Conservation (phyloP, 2,797 vertebrate genomes). For the Hydrolagus colliei region DNA sequence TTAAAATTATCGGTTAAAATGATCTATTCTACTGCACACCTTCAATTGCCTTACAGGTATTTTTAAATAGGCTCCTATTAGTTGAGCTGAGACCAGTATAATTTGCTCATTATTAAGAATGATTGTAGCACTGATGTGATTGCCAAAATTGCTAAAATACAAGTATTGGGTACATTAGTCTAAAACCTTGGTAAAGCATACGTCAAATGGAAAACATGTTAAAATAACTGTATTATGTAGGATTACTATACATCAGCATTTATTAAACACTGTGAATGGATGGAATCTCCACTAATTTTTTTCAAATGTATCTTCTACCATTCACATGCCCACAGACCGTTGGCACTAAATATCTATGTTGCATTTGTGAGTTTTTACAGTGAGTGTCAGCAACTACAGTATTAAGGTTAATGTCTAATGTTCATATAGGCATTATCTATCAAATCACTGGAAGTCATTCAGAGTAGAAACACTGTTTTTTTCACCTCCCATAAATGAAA, state of each 20-base stretch:
- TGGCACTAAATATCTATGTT: no score
- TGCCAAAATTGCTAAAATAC: background rate
- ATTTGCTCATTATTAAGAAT: background rate
- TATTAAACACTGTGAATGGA: background rate
- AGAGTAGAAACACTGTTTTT: no score
- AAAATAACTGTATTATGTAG: background rate
- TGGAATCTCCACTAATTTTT: background rate
- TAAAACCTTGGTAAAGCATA: background rate
- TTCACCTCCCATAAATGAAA: no score
- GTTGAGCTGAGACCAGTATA: background rate
- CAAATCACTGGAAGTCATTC: no score
- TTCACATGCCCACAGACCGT: no score
- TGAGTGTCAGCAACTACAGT: no score
- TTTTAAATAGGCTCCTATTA: background rate
- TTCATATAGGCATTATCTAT: no score
- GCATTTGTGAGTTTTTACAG: no score
- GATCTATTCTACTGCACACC: background rate
- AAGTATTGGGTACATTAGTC: background rate
- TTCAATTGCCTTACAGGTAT: background rate
- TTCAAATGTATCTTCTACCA: background rate
- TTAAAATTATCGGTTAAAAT: background rate
- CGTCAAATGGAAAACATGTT: background rate
- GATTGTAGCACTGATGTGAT: background rate
- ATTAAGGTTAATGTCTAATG: no score
- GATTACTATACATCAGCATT: background rate